Conservation (phyloP, 2,113 vertebrate species). For the Melanotaenia duboulayi region DNA sequence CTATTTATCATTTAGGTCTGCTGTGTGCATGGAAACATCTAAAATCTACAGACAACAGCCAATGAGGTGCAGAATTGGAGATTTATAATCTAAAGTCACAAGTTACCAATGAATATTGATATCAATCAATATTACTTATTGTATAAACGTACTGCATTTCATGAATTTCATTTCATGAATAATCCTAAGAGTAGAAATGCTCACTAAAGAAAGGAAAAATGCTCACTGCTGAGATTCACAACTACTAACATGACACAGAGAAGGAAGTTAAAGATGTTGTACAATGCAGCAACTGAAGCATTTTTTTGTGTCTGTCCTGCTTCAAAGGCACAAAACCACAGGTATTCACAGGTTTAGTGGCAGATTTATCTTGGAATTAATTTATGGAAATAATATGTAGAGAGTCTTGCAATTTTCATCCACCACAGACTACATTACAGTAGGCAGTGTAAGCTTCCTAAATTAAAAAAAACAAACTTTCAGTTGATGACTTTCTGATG, state of each 20-base stretch:
- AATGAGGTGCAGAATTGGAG: too few relatives aligned
- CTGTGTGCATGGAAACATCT: too few relatives aligned
- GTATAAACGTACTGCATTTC: too few relatives aligned
- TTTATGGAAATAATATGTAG: conserved; percentile 32
- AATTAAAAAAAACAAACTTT: too few relatives aligned
- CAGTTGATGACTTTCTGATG: too few relatives aligned
- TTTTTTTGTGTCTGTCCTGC: conserved; percentile 41
- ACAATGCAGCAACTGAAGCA: conserved; percentile 69
- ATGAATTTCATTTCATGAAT: neutral
- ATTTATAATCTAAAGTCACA: too few relatives aligned
- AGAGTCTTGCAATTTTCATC: conserved; percentile 22
- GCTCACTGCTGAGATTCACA: conserved; percentile 50
- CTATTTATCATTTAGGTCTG: too few relatives aligned
- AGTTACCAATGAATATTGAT: too few relatives aligned
- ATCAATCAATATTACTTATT: too few relatives aligned
- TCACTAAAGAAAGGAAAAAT: neutral
- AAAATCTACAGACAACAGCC: too few relatives aligned
- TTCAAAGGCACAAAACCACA: conserved; percentile 46
- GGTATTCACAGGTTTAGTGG: conserved; percentile 40
- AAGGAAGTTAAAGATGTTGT: conserved; percentile 41
- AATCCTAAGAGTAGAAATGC: neutral
- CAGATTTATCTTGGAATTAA: conserved; percentile 39
- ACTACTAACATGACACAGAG: conserved; percentile 34
- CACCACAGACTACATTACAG: conserved; percentile 12
- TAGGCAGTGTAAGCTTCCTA: too few relatives aligned